These are phyloP conservation scores for Artibeus lituratus DNA, from an alignment of 2,797 vertebrate species.

Conservation along the genomic window DNA sequence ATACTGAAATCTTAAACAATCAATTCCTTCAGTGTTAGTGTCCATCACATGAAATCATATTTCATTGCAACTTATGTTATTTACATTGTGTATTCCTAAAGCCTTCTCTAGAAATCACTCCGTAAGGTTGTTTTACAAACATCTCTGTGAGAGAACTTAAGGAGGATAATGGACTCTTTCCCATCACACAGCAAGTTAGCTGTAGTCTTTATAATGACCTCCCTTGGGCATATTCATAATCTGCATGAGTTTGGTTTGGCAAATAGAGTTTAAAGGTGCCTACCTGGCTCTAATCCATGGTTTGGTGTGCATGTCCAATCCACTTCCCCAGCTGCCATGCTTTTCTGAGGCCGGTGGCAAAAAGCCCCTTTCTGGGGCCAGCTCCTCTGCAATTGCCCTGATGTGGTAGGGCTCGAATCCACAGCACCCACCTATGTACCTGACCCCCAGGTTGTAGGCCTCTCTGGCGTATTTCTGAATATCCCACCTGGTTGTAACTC, in stretches of 20 bases:
- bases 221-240: not conserved
- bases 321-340: slow-evolving; percentile 91
- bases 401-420: slow-evolving; percentile 96
- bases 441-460: slow-evolving; percentile 91
- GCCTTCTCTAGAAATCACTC: not conserved
- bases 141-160: not conserved
- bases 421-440: slow-evolving; percentile 96
- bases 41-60: not conserved
- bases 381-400: slow-evolving; percentile 93
- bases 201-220: not conserved
- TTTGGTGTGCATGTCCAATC: slow-evolving; percentile 95
- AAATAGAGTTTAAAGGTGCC: not conserved
- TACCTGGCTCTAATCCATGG: slow-evolving; percentile 97
- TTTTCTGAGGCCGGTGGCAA: slow-evolving; percentile 92
- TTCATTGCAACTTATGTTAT: not conserved
- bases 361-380: slow-evolving; percentile 89
- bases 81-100: not conserved
- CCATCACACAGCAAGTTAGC: not conserved
- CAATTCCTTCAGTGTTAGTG: not conserved
- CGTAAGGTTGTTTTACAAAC: not conserved
- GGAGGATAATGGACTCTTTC: not conserved
- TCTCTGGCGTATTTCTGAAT: slow-evolving; percentile 94
- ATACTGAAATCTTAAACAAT: not conserved
- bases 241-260: not conserved
- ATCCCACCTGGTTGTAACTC: slow-evolving; percentile 93